Percentiles rank a stretch among this genome's conserved stretches.
These are phyloP conservation scores for Drosophila nebulosa DNA, from an alignment of 1,140 invertebrate species.

Conservation along the genomic window DNA sequence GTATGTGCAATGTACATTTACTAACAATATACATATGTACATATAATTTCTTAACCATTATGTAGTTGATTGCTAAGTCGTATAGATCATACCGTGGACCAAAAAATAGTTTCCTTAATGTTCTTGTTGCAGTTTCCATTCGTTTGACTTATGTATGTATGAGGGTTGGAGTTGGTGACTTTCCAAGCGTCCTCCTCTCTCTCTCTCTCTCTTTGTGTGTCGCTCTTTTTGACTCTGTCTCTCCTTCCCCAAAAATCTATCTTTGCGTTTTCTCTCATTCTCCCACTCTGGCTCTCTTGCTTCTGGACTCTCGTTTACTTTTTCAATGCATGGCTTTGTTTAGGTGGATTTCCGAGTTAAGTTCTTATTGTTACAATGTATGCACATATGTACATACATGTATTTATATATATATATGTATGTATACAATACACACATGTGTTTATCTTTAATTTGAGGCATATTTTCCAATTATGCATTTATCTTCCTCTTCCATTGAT, in stretches of 20 bases:
- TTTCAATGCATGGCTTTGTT: conserved; percentile 68
- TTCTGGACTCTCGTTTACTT: conserved; percentile 34
- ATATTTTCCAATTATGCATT: conserved; percentile 23
- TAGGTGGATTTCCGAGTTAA: conserved; percentile 60
- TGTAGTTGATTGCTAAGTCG: not conserved
- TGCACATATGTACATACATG: not conserved
- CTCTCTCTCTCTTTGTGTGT: conserved; percentile 28
- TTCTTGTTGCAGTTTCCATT: conserved; percentile 66
- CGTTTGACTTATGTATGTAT: conserved; percentile 60
- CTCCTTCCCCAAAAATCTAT: conserved; percentile 10
- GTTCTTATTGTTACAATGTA: conserved; percentile 60
- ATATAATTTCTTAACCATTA: not conserved
- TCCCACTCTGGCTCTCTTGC: not conserved
- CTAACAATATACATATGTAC: too few relatives aligned
- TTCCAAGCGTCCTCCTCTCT: conserved; percentile 61
- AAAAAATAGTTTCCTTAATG: conserved; percentile 29
- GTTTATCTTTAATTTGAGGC: conserved; percentile 4
- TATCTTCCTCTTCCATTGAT: conserved; percentile 8
- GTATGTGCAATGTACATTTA: too few relatives aligned
- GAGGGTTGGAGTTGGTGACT: conserved; percentile 73
- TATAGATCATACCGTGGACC: not conserved
- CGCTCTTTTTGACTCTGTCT: conserved; percentile 24
- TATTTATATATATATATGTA: not conserved
- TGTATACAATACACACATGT: conserved; percentile 5
- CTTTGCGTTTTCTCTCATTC: conserved; percentile 19